A percentile compares a stretch with the other conserved stretches of the same genome.
Conservation (phyloP, 2,888 invertebrate species). For the Hydraecia micacea region DNA sequence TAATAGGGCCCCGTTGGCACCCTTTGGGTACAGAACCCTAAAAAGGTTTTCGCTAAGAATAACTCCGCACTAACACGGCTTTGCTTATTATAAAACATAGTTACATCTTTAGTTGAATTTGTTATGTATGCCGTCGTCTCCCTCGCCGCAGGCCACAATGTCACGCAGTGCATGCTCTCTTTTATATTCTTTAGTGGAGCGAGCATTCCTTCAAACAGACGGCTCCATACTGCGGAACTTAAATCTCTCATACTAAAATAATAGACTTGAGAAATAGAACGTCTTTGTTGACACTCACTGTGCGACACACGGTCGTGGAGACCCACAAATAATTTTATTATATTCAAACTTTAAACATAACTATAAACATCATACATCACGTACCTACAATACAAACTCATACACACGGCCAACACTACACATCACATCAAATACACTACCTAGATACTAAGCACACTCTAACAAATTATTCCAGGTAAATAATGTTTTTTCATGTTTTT, state of each 20-base stretch:
- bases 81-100: slow-evolving; percentile 50
- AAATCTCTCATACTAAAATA: slow-evolving; percentile 77
- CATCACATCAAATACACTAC: too few species aligned
- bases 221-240: slow-evolving; percentile 67
- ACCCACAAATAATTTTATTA: slow-evolving; percentile 46
- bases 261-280: slow-evolving; percentile 74
- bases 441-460: too few species aligned
- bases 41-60: background rate
- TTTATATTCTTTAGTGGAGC: slow-evolving; percentile 69
- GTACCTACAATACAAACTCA: too few species aligned
- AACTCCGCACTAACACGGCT: slow-evolving; percentile 2
- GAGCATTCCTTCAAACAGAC: slow-evolving; percentile 67
- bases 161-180: slow-evolving; percentile 55
- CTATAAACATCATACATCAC: too few species aligned
- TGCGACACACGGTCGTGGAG: slow-evolving; percentile 66
- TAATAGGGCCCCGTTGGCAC: background rate
- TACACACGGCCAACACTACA: too few species aligned
- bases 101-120: slow-evolving; percentile 47
- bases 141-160: slow-evolving; percentile 45
- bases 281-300: slow-evolving; percentile 72
- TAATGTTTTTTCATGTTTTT: too few species aligned
- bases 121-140: slow-evolving; percentile 37
- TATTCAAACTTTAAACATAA: slow-evolving; percentile 6
- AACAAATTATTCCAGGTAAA: too few species aligned
- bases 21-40: background rate